Evolutionary conservation across 2,113 vertebrate genomes (phyloP).

Genomic region (Potamarius usumacintae): DNA sequence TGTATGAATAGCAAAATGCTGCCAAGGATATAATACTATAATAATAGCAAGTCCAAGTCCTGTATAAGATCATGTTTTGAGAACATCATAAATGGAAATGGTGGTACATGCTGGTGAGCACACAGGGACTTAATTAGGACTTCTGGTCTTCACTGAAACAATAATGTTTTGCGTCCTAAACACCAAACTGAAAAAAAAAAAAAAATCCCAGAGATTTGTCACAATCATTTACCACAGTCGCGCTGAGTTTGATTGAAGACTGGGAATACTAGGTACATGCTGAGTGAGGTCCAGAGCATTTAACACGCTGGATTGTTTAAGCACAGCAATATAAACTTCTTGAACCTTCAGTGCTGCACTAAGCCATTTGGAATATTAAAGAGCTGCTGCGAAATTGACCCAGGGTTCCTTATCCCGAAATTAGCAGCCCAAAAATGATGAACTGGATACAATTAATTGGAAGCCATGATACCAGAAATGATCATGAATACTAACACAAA

Average conservation of each 20-base stretch:
- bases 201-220: not conserved
- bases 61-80: not conserved
- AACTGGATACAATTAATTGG: constrained; percentile 11
- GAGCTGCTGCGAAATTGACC: constrained; percentile 6
- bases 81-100: not conserved
- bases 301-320: not conserved
- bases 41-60: not conserved
- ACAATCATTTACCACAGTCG: not conserved
- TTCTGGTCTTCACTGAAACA: not conserved
- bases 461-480: constrained; percentile 8
- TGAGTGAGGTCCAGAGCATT: not conserved
- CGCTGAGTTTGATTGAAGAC: not conserved
- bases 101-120: not conserved
- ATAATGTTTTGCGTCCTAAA: not conserved
- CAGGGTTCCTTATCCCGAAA: constrained; percentile 4
- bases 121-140: not conserved
- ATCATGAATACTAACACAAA: constrained; percentile 28
- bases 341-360: not conserved
- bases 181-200: no score
- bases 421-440: constrained; percentile 14
- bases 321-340: not conserved
- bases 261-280: not conserved
- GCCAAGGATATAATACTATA: not conserved
- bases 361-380: constrained; percentile 22
- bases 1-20: not conserved